A percentile compares a stretch with the other conserved stretches of the same genome.
Conservation (phyloP, 2,888 invertebrate species). For the Mesopsocus fuscifrons region DNA sequence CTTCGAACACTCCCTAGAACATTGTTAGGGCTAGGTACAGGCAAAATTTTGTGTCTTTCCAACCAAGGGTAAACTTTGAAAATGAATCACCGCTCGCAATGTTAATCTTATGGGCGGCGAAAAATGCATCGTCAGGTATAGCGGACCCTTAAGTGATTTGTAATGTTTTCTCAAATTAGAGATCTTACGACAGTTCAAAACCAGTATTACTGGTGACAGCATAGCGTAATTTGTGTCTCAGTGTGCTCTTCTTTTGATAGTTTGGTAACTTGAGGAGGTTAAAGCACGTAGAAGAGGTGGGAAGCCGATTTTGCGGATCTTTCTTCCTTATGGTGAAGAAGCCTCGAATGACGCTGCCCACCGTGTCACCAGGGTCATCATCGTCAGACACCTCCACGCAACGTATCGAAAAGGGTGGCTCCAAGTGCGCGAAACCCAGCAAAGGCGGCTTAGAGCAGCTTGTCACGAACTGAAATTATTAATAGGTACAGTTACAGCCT, state of each 20-base stretch:
- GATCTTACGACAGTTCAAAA: constrained; percentile 82
- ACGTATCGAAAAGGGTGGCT: constrained; percentile 94
- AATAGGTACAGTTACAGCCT: constrained; percentile 9
- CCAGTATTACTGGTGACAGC: constrained; percentile 97
- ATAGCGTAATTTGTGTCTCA: constrained; percentile 90
- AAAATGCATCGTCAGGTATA: too few relatives aligned
- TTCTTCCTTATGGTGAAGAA: constrained; percentile 94
- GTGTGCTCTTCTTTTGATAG: constrained; percentile 87
- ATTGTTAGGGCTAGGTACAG: too few relatives aligned
- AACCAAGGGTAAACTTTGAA: too few relatives aligned
- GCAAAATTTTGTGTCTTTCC: too few relatives aligned
- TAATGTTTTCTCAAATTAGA: neutral
- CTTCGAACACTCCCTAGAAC: too few relatives aligned
- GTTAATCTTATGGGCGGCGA: too few relatives aligned
- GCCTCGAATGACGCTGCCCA: constrained; percentile 88
- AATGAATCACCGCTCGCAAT: too few relatives aligned
- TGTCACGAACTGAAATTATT: constrained; percentile 51
- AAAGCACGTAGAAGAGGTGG: constrained; percentile 99
- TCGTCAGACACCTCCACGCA: constrained; percentile 99
- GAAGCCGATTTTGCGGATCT: constrained; percentile 82
- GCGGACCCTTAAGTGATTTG: too few relatives aligned
- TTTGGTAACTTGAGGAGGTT: constrained; percentile 95
- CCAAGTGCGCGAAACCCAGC: constrained; percentile 86
- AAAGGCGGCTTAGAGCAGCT: constrained; percentile 96
- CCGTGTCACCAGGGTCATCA: constrained; percentile 76